phyloP scores from a whole-genome alignment of 2,797 vertebrate genomes.

The Molossus alvarezi region DNA sequence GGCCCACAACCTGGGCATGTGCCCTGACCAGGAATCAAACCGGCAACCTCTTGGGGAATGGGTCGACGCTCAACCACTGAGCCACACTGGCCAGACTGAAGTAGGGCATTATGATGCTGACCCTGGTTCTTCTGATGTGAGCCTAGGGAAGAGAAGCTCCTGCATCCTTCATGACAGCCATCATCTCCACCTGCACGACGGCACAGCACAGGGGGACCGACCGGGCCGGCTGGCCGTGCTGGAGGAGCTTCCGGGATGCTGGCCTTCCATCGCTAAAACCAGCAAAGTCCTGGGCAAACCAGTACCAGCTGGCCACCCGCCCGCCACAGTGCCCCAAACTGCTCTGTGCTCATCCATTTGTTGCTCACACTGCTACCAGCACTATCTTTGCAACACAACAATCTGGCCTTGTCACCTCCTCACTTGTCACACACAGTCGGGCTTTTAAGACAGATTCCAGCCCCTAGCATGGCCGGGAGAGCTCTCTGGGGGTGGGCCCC shows the following conservation, averaged over 20 bases:
- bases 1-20: too few relatives aligned
- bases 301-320: not conserved
- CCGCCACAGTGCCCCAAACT: not conserved
- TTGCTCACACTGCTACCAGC: not conserved
- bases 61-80: too few relatives aligned
- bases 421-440: not conserved
- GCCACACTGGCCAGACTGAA: not conserved
- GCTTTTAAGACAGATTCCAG: not conserved
- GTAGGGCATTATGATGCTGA: not conserved
- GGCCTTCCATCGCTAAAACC: not conserved
- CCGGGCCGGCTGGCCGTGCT: not conserved
- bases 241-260: not conserved
- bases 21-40: too few relatives aligned
- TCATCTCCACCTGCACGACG: not conserved
- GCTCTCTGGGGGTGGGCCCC: fast-evolving
- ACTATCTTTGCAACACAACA: not conserved
- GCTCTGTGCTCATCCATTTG: not conserved
- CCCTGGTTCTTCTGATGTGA: not conserved
- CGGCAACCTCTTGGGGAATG: too few relatives aligned
- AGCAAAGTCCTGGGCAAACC: not conserved
- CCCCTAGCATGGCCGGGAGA: not conserved
- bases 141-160: not conserved
- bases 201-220: fast-evolving
- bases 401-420: not conserved
- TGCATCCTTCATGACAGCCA: not conserved